phyloP scores from a whole-genome alignment of 1,140 invertebrate genomes.

The Drosophila miranda region DNA sequence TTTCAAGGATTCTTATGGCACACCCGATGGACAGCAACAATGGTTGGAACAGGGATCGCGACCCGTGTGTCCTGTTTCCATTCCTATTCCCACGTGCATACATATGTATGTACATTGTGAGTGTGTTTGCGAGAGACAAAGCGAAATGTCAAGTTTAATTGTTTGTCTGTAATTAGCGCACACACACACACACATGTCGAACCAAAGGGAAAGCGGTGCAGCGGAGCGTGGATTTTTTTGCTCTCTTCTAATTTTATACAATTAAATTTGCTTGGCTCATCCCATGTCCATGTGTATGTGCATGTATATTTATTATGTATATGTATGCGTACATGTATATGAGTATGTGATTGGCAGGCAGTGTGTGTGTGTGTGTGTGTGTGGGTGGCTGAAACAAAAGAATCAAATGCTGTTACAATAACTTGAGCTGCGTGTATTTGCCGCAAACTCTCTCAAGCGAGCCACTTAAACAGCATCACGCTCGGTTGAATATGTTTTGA shows the following conservation, averaged over 20 bases:
- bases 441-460: conserved; percentile 75
- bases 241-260: conserved; percentile 67
- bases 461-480: conserved; percentile 77
- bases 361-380: conserved; percentile 14
- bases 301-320: neutral
- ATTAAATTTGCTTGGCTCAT: conserved; percentile 72
- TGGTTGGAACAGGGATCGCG: conserved; percentile 9
- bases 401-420: conserved; percentile 79
- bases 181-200: neutral
- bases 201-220: conserved; percentile 12
- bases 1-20: conserved; percentile 57
- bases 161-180: conserved; percentile 75
- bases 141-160: conserved; percentile 77
- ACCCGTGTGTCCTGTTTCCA: neutral
- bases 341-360: conserved; percentile 10
- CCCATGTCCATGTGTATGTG: neutral
- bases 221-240: conserved; percentile 28
- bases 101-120: neutral
- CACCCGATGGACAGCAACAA: conserved; percentile 44
- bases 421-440: conserved; percentile 69
- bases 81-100: conserved; percentile 8
- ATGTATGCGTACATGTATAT: neutral
- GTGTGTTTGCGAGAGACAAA: conserved; percentile 42
- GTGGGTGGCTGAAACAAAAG: conserved; percentile 58
- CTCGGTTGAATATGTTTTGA: conserved; percentile 79